These are phyloP conservation scores for Bombus pyrosoma DNA, from an alignment of 1,140 invertebrate genomes.

Conservation along the genomic window DNA sequence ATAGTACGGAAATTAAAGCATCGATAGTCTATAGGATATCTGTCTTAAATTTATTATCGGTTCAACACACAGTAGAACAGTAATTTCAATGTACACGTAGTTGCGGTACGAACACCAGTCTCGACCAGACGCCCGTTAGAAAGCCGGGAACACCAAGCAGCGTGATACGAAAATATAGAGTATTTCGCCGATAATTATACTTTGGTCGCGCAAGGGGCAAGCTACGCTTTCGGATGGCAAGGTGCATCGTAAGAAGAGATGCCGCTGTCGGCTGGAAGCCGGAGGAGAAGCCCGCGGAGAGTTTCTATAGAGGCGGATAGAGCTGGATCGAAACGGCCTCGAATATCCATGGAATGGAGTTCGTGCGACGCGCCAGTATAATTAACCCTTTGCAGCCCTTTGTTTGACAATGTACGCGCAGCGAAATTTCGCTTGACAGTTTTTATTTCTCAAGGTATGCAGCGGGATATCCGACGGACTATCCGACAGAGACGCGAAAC, in stretches of 20 bases:
- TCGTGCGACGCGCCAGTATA: conserved; percentile 21
- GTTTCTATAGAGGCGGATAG: conserved; percentile 6
- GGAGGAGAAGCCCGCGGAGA: neutral
- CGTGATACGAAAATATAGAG: conserved; percentile 22
- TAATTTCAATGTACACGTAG: too few relatives aligned
- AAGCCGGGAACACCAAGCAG: conserved; percentile 17
- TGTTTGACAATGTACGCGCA: neutral
- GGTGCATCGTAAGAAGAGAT: neutral
- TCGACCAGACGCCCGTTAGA: neutral
- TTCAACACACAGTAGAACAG: neutral
- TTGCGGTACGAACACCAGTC: neutral
- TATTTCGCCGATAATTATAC: neutral
- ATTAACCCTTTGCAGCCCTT: conserved; percentile 37
- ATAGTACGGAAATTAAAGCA: neutral
- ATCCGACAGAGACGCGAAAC: conserved; percentile 10
- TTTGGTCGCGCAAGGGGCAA: neutral
- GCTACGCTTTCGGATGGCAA: neutral
- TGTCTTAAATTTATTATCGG: neutral
- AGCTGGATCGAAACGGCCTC: conserved; percentile 29
- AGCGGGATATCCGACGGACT: neutral
- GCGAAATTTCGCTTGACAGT: neutral
- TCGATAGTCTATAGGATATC: neutral
- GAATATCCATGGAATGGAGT: neutral
- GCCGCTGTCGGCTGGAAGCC: neutral
- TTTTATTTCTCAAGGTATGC: neutral